Evolutionary conservation across 1,140 invertebrate species (phyloP), one percentile per base, ranked within the genome.

Genomic region (Cyclina sinensis): DNA sequence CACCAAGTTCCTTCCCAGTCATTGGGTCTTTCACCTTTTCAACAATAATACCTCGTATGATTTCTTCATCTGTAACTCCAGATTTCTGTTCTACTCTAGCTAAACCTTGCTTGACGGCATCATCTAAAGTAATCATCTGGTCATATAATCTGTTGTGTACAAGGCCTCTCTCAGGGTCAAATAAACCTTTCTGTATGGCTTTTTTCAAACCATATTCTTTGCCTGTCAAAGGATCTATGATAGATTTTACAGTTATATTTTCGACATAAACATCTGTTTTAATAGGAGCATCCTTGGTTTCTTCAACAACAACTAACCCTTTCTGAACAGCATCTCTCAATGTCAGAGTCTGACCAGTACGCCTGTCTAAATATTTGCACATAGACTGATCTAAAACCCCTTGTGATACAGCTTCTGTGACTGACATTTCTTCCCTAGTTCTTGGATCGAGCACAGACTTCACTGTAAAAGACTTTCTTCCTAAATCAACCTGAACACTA

Each of bases 401-500:
- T 70, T 65, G 97, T 79, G 96, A 96, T 80, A 99, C 96, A 18
- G 98, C 98, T 94, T 99, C 97, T 27, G 97, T 97, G 18, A 99
- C 95, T 4, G 98, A 98, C 21, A 99, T 93, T 76, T 98, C 96
- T 93, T 98, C 97, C 74, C 97, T 97, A 0, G 96, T 97, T 51
- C 95, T 94, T 81, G 97, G 97, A 94, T 99, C 97, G 35, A 97
- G 97, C 83, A 99, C 96, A 87, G 98, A 98, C 96, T 98, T 98
- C 37, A 91, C 83, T 68, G 80, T 83, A n/a, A 90, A 81, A 30
- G 84, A 90, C 70, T 92, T 92, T n/a, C 83, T 86, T 18, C 91
- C 89, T 21, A 87, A 81, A 14, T 92, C 76, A 27, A 90, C 51
- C 37, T 85, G 81, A 32, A 80, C 73, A 76, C 86, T 89, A 7